A percentile compares a stretch with the other conserved stretches of the same genome.
phyloP scores from a whole-genome alignment of 2,797 vertebrate genomes.

The Sus cebifrons region DNA sequence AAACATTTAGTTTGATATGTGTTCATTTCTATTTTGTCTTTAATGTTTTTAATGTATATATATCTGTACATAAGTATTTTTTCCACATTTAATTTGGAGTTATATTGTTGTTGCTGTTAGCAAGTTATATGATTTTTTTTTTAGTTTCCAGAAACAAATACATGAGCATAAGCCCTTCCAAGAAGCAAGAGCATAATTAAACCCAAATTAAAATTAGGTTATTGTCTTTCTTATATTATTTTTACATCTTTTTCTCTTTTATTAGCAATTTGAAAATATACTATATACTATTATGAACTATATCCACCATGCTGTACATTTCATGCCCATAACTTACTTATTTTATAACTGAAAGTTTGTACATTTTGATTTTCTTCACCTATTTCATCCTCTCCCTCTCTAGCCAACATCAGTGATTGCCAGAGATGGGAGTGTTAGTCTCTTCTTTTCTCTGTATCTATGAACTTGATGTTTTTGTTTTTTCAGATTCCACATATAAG shows the following conservation, averaged over 20 bases:
- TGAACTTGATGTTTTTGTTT: background rate
- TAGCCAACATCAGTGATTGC: too few species aligned
- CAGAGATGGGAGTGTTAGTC: background rate
- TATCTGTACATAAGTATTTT: background rate
- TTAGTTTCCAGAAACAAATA: background rate
- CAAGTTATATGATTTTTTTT: background rate
- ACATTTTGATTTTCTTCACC: background rate
- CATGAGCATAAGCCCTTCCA: background rate
- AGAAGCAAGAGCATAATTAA: background rate
- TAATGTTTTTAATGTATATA: background rate
- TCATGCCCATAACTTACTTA: background rate
- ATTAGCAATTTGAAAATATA: background rate
- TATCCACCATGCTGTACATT: background rate
- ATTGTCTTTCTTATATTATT: background rate
- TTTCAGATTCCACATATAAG: background rate
- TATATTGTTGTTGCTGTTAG: background rate
- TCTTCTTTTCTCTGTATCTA: background rate
- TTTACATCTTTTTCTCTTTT: background rate
- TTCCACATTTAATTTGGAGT: background rate
- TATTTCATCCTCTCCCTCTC: background rate
- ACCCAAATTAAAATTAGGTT: background rate
- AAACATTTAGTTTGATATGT: background rate
- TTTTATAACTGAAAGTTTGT: background rate
- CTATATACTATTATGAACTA: background rate
- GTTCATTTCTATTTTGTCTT: background rate